Evolutionary conservation across 2,888 invertebrate genomes (phyloP).

Genomic region (Eremobia ochroleuca): DNA sequence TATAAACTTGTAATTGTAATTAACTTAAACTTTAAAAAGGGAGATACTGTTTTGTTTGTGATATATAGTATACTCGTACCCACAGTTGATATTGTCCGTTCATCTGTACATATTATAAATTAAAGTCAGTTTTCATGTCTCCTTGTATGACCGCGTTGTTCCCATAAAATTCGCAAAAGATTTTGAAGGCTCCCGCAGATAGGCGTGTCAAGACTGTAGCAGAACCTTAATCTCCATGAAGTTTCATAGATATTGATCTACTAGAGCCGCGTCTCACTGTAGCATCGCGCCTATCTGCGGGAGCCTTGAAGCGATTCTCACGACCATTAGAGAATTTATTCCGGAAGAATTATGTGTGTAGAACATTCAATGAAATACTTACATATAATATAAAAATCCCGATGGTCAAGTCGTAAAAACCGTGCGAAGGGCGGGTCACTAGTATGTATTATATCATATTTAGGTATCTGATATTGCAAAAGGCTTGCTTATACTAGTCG

Average conservation of each 20-base stretch:
- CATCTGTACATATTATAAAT: neutral
- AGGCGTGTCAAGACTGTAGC: too few relatives aligned
- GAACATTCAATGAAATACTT: neutral
- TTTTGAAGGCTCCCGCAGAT: too few relatives aligned
- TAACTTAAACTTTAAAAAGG: neutral
- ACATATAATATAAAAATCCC: too few relatives aligned
- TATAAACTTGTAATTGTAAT: slow-evolving; percentile 2
- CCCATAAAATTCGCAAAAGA: neutral
- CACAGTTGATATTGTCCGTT: neutral
- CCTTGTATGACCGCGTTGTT: neutral
- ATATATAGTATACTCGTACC: slow-evolving; percentile 1
- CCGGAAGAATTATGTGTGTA: neutral
- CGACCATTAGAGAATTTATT: neutral
- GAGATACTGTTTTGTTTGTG: slow-evolving; percentile 4
- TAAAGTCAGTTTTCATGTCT: neutral
- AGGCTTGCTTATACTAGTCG: neutral
- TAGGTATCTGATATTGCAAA: neutral
- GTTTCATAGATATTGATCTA: too few relatives aligned
- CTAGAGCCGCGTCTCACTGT: too few relatives aligned
- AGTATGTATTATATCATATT: neutral
- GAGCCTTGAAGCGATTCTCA: neutral
- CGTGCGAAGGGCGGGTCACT: too few relatives aligned
- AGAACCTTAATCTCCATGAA: too few relatives aligned
- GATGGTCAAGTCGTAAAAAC: too few relatives aligned
- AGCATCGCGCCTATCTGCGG: too few relatives aligned